phyloP scores from a whole-genome alignment of 2,797 vertebrate genomes.

The Hemitrygon akajei region DNA sequence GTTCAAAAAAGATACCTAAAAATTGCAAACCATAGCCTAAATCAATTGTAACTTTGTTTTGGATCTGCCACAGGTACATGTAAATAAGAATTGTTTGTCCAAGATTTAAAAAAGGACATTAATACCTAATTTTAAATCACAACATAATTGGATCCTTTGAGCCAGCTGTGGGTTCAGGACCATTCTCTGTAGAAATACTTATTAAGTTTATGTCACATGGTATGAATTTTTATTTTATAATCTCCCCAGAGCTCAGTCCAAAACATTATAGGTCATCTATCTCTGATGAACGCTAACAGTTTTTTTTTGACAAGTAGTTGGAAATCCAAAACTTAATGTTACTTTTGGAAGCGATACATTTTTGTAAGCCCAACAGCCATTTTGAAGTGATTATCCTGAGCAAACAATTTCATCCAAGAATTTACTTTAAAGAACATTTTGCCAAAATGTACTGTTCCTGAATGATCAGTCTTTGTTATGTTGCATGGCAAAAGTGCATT shows the following conservation, averaged over 20 bases:
- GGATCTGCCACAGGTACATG: background rate
- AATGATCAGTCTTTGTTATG: background rate
- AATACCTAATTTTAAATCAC: too few species aligned
- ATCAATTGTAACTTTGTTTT: background rate
- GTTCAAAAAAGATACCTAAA: background rate
- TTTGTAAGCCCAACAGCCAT: background rate
- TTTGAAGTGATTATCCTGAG: background rate
- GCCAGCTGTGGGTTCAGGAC: background rate
- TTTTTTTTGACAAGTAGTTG: background rate
- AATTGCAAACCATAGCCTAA: background rate
- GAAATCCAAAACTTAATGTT: background rate
- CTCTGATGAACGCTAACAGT: background rate
- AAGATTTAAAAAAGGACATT: background rate
- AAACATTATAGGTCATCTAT: background rate
- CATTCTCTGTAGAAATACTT: background rate
- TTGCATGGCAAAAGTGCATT: background rate
- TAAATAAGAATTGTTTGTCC: background rate
- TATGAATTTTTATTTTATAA: background rate
- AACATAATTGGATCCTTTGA: background rate
- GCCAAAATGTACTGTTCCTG: background rate
- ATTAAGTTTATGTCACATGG: background rate
- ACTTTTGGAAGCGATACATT: background rate
- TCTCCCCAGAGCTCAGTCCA: background rate
- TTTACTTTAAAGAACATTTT: background rate
- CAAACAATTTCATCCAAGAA: background rate